Evolutionary conservation across 2,797 vertebrate species (phyloP), one percentile per base, ranked within the genome.

Genomic region (Bovichtus diacanthus): DNA sequence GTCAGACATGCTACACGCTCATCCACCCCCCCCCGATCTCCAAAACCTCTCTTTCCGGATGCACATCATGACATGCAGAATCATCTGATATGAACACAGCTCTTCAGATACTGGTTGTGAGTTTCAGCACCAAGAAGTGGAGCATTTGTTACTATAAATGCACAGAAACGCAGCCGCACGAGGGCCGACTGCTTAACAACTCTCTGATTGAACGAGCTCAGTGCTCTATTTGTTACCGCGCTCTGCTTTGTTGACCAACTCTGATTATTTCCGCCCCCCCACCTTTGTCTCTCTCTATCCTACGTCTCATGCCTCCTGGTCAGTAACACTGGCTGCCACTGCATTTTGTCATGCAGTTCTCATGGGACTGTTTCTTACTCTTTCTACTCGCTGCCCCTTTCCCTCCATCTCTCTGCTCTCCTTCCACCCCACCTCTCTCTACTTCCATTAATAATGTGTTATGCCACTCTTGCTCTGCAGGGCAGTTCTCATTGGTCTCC

Each of bases 371-470:
- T 68, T 62, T 72, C 55, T 64, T 66, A 44, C 69, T 74, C 61
- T 63, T 16, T 58, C 25, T 61, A 27, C 67, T 59, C 46, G 2
- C 21, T 78, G 60, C 31, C 56, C 62, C 49, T 59, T 59, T 49
- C 19, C 39, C 47, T 9, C 19, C 29, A 31, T 11, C 21, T 60
- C 36, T 11, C 31, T 43, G 53, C 56, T 63, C 59, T 56, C 70
- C 34, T 44, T 60, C 51, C 61, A 18, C n/a, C 65, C 62, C 23
- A 21, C 47, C 47, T 25, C 10, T 39, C 76, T 79, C 71, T 54
- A 38, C 77, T 75, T 11, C 66, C 77, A 89, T 84, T 74, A 74
- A 88, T 89, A 87, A 90, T 90, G 89, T 78, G 65, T 67, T 43
- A 70, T 70, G 81, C 84, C 73, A 70, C 81, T 83, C 80, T 74